Evolutionary conservation across 2,888 invertebrate species (phyloP).

Genomic region (Tupiocoris notatus): DNA sequence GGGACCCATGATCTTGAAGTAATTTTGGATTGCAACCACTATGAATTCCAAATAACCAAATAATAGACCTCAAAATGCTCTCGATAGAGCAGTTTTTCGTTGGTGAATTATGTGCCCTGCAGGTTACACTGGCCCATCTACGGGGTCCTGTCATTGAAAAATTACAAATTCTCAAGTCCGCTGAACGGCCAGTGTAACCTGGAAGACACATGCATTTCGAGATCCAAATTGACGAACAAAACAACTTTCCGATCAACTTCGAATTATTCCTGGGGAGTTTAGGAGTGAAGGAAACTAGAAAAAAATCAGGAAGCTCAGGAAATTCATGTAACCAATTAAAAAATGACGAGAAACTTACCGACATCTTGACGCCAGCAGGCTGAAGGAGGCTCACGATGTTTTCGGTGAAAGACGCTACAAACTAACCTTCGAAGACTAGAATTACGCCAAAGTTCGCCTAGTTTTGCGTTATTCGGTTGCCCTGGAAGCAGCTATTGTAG

Average conservation of each 20-base stretch:
- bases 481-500: background rate
- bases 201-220: background rate
- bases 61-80: background rate
- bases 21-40: too few relatives aligned
- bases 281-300: background rate
- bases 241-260: background rate
- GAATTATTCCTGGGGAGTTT: background rate
- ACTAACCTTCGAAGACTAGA: too few relatives aligned
- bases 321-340: background rate
- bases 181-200: background rate
- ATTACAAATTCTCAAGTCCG: background rate
- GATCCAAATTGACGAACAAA: background rate
- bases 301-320: background rate
- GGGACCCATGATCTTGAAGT: too few relatives aligned
- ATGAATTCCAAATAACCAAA: too few relatives aligned
- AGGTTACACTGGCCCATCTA: background rate
- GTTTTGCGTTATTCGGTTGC: background rate
- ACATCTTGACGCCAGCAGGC: background rate
- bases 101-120: background rate
- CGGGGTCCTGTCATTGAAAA: background rate
- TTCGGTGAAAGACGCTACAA: too few relatives aligned
- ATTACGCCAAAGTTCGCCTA: background rate
- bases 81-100: background rate
- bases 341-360: background rate
- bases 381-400: background rate